Conservation (phyloP, 30 jellyfish, hydroid and myxozoan genomes). For the Turritopsis dohrnii region DNA sequence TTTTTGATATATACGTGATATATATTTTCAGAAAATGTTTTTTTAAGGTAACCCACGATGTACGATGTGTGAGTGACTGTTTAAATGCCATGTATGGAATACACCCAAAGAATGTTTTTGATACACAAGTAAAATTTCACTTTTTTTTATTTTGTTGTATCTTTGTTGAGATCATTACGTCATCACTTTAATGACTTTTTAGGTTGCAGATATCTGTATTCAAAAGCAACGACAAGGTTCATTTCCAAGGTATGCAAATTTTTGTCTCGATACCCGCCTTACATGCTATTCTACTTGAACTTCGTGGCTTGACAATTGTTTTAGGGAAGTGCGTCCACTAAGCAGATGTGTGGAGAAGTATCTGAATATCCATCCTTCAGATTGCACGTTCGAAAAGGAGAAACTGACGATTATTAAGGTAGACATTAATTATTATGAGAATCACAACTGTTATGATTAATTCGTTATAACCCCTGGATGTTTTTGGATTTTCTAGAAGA, state of each 20-base stretch:
- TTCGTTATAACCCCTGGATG: neutral
- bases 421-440: neutral
- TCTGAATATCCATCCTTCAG: neutral
- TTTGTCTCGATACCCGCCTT: neutral
- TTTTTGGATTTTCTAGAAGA: neutral
- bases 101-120: constrained; percentile 51
- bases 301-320: neutral
- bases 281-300: too few relatives aligned
- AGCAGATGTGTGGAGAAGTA: neutral
- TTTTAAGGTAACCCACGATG: constrained; percentile 68
- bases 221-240: neutral
- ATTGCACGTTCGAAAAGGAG: constrained; percentile 8
- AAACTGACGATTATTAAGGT: neutral
- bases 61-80: constrained; percentile 73
- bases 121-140: constrained; percentile 60
- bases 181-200: neutral
- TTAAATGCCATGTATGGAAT: constrained; percentile 30
- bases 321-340: constrained; percentile 5
- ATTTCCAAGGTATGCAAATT: neutral
- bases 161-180: neutral
- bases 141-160: neutral
- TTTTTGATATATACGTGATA: too few relatives aligned
- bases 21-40: neutral
- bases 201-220: neutral
- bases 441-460: neutral